These are phyloP conservation scores for Myrmophylax atrothorax DNA, from an alignment of 2,113 vertebrate species.

Conservation along the genomic window DNA sequence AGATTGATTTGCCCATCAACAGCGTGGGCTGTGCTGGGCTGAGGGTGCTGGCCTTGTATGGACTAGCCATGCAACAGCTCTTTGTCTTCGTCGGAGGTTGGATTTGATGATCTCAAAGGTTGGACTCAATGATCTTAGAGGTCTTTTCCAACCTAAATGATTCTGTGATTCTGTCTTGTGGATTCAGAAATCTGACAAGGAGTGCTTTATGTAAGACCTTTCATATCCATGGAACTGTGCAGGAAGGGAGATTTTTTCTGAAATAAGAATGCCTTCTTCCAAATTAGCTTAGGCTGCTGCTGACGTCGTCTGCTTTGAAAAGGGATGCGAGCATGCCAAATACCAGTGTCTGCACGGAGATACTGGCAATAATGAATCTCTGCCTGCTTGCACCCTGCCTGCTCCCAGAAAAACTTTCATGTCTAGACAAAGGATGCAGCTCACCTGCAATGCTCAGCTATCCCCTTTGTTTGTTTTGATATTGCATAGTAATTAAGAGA, in stretches of 20 bases:
- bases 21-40: background rate
- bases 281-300: background rate
- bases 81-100: background rate
- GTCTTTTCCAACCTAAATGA: background rate
- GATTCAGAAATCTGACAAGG: background rate
- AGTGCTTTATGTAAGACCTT: background rate
- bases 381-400: background rate
- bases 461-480: conserved; percentile 5
- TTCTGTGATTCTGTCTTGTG: background rate
- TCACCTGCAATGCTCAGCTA: conserved; percentile 30
- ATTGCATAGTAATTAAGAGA: conserved; percentile 24
- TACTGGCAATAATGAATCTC: background rate
- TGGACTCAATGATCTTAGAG: fast-evolving
- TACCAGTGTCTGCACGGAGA: background rate
- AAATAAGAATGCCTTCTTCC: background rate
- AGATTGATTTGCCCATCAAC: background rate
- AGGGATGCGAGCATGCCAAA: background rate
- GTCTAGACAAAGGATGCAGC: conserved; percentile 23
- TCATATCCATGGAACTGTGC: background rate
- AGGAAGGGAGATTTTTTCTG: background rate
- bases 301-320: background rate
- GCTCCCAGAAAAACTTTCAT: background rate
- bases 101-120: too few species aligned
- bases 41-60: background rate
- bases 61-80: background rate